Conservation (phyloP, 2,888 invertebrate genomes). For the Timema cristinae region DNA sequence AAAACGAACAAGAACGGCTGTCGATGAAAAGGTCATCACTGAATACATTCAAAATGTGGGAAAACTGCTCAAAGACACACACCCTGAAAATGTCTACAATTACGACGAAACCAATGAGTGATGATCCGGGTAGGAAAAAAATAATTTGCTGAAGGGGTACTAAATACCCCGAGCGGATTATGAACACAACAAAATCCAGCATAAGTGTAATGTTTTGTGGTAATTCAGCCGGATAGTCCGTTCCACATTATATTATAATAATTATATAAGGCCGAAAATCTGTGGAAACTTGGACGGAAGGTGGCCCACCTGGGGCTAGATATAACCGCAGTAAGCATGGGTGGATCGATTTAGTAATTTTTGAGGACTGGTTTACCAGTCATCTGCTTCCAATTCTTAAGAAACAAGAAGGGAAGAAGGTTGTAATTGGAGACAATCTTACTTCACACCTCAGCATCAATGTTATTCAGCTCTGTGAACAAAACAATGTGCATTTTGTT, state of each 20-base stretch:
- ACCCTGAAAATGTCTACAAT: conserved; percentile 37
- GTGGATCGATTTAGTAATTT: not conserved
- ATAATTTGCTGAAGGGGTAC: too few relatives aligned
- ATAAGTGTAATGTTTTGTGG: too few relatives aligned
- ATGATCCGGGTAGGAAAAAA: conserved; percentile 36
- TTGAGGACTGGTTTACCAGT: too few relatives aligned
- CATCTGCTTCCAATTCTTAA: too few relatives aligned
- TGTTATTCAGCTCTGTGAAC: not conserved
- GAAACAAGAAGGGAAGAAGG: too few relatives aligned
- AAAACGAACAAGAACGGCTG: not conserved
- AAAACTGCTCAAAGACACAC: conserved; percentile 29
- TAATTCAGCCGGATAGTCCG: too few relatives aligned
- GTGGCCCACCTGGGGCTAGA: not conserved
- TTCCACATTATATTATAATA: not conserved
- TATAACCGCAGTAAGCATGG: not conserved
- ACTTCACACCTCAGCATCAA: not conserved
- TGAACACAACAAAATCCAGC: too few relatives aligned
- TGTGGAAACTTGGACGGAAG: not conserved
- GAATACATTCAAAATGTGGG: conserved; percentile 33
- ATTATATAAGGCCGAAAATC: not conserved
- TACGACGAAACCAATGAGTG: conserved; percentile 43
- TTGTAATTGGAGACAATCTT: too few relatives aligned
- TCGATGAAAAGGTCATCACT: conserved; percentile 29
- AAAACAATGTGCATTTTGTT: not conserved
- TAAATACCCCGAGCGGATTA: too few relatives aligned